These are phyloP conservation scores for Salminus brasiliensis DNA, from an alignment of 2,113 vertebrate species.

Conservation along the genomic window DNA sequence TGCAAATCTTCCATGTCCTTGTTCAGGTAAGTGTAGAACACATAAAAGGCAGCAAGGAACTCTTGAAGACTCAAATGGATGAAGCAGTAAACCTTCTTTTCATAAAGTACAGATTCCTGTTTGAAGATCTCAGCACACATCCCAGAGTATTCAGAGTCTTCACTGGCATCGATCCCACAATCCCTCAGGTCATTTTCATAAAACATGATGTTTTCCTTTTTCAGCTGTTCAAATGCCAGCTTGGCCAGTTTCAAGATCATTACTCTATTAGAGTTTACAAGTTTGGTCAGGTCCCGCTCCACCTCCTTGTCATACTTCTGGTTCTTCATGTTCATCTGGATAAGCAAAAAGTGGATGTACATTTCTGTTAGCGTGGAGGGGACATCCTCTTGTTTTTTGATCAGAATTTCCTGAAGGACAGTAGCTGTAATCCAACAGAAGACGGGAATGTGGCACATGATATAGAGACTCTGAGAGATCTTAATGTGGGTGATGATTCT, in stretches of 20 bases:
- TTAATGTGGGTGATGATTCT: constrained; percentile 44
- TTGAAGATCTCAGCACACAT: constrained; percentile 50
- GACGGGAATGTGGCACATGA: constrained; percentile 59
- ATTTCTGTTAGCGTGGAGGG: constrained; percentile 52
- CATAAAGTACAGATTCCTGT: constrained; percentile 20
- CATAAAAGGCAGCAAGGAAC: constrained; percentile 51
- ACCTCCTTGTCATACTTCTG: constrained; percentile 37
- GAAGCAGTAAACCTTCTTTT: constrained; percentile 52
- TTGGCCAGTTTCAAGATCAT: constrained; percentile 48
- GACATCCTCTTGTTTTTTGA: not conserved
- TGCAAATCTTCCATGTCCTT: constrained; percentile 23
- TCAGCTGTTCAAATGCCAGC: constrained; percentile 50
- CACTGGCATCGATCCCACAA: constrained; percentile 36
- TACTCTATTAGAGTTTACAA: constrained; percentile 36
- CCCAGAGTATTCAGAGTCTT: constrained; percentile 40
- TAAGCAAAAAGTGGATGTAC: constrained; percentile 46
- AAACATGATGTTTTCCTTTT: constrained; percentile 50
- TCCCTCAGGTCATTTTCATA: constrained; percentile 45
- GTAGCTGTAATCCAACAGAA: constrained; percentile 59
- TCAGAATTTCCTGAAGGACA: constrained; percentile 41
- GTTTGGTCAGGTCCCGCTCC: constrained; percentile 22
- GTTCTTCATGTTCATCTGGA: constrained; percentile 50
- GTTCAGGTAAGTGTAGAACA: constrained; percentile 43
- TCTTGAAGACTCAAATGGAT: constrained; percentile 53
- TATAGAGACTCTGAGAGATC: constrained; percentile 44